These are phyloP conservation scores for Tuta absoluta DNA, from an alignment of 2,888 invertebrate genomes.

Conservation along the genomic window DNA sequence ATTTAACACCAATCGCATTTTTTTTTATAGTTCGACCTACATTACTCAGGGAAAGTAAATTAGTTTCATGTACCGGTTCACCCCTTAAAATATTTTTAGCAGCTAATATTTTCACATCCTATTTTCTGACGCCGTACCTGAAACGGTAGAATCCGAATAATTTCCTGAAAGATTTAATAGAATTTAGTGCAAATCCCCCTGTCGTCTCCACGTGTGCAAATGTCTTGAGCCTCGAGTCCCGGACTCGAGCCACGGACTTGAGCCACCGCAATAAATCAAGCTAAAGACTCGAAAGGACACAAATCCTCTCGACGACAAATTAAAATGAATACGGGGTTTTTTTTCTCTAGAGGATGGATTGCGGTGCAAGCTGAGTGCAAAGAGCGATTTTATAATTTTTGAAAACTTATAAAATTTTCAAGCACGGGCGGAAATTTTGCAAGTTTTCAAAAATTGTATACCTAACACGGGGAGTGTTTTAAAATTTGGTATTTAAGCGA, in stretches of 20 bases:
- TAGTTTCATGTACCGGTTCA: no score
- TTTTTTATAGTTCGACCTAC: no score
- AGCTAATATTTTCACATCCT: no score
- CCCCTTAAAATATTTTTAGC: no score
- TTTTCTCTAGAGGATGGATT: constrained; percentile 40
- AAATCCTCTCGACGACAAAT: constrained; percentile 61
- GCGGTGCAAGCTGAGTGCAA: constrained; percentile 36
- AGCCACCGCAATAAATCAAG: constrained; percentile 49
- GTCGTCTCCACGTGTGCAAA: constrained; percentile 12
- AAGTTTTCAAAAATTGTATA: no score
- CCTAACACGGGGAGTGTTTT: no score
- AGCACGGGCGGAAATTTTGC: no score
- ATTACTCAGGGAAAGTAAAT: no score
- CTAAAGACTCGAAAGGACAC: constrained; percentile 48
- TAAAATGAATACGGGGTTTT: constrained; percentile 63
- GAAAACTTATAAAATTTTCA: no score
- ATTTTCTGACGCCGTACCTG: no score
- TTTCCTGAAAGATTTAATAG: neutral
- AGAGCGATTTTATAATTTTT: constrained; percentile 19
- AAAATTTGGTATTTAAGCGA: no score
- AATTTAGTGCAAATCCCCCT: neutral
- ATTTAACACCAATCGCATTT: no score
- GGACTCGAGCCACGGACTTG: neutral
- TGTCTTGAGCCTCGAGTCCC: neutral
- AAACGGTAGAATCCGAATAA: neutral